phyloP scores from a whole-genome alignment of 2,888 invertebrate species.

The Trachelus troglodyta region DNA sequence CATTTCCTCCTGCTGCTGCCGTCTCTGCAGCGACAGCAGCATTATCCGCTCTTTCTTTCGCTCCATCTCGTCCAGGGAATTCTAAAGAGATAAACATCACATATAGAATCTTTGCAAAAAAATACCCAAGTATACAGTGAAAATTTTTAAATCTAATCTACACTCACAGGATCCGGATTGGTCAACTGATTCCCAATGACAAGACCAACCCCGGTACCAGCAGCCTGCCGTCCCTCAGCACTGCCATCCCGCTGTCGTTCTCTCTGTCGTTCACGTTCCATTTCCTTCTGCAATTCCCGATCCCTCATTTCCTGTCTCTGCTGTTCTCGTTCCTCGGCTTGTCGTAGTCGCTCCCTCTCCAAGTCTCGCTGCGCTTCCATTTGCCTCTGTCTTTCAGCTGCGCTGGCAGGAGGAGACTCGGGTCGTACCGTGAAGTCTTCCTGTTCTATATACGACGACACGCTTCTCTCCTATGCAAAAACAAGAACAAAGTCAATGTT shows the following conservation, averaged over 20 bases:
- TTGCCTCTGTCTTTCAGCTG: conserved; percentile 64
- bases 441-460: conserved; percentile 56
- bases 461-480: conserved; percentile 49
- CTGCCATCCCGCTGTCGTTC: conserved; percentile 50
- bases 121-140: conserved; percentile 2
- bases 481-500: not conserved
- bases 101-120: conserved; percentile 1
- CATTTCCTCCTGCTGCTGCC: conserved; percentile 90
- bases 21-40: conserved; percentile 87
- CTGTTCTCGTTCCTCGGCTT: conserved; percentile 59
- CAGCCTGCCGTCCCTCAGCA: conserved; percentile 47
- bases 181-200: conserved; percentile 77
- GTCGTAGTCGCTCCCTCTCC: conserved; percentile 58
- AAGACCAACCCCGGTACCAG: conserved; percentile 66
- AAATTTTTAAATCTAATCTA: conserved; percentile 12
- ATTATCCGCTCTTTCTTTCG: conserved; percentile 92
- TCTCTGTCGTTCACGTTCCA: conserved; percentile 60
- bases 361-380: conserved; percentile 65
- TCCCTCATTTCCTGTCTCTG: conserved; percentile 58
- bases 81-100: conserved; percentile 68
- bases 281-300: conserved; percentile 61
- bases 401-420: conserved; percentile 46
- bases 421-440: conserved; percentile 53
- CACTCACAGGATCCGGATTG: conserved; percentile 76
- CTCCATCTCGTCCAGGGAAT: conserved; percentile 90